Evolutionary conservation across 2,888 invertebrate species (phyloP).

Genomic region (Oligia fasciuncula): DNA sequence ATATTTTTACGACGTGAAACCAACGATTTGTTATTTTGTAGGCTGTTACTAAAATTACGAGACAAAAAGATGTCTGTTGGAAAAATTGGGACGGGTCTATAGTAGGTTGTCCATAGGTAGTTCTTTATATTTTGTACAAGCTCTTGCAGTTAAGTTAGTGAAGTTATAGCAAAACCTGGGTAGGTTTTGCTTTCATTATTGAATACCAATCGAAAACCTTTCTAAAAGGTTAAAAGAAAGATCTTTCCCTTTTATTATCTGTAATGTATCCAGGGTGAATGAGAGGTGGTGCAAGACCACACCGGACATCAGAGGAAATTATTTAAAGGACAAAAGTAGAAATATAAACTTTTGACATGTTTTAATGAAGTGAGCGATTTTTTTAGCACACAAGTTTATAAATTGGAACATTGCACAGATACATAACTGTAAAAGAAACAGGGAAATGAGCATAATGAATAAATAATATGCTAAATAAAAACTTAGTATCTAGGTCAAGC

Average conservation of each 20-base stretch:
- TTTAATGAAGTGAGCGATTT: background rate
- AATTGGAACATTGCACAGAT: background rate
- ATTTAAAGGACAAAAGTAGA: background rate
- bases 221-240: background rate
- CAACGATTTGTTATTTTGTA: background rate
- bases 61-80: background rate
- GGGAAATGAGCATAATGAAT: constrained; percentile 16
- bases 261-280: background rate
- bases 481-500: constrained; percentile 21
- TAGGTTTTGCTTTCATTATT: background rate
- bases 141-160: background rate
- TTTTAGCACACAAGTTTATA: constrained; percentile 3
- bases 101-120: background rate
- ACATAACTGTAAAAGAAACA: constrained; percentile 11
- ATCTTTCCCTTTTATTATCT: background rate
- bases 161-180: background rate
- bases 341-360: background rate
- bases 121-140: background rate
- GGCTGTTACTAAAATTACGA: background rate
- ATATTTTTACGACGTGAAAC: background rate
- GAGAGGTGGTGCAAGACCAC: background rate
- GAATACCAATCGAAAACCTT: background rate
- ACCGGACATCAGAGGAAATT: background rate
- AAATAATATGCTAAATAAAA: constrained; percentile 32
- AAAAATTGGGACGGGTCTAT: background rate